Evolutionary conservation across 2,888 invertebrate genomes (phyloP).

Genomic region (Glaucopsyche alexis): DNA sequence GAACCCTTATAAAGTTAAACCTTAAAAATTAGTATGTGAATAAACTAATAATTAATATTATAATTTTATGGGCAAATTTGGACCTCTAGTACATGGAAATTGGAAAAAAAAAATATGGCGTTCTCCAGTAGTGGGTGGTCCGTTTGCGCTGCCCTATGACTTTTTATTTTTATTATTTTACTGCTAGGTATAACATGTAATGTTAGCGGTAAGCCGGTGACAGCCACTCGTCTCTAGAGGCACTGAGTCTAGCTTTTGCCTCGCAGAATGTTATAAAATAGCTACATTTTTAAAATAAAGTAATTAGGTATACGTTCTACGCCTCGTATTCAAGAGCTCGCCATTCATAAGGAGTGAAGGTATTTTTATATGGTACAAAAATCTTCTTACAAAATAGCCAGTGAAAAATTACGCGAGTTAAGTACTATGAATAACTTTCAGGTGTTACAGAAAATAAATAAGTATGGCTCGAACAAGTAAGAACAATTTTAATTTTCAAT

Average conservation of each 20-base stretch:
- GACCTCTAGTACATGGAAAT: too few species aligned
- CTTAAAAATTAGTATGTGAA: too few species aligned
- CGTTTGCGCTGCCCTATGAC: background rate
- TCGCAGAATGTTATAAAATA: background rate
- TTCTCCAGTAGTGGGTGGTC: background rate
- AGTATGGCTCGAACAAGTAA: background rate
- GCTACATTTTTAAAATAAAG: background rate
- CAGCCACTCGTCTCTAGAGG: slow-evolving; percentile 8
- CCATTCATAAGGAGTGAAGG: background rate
- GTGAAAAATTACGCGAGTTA: background rate
- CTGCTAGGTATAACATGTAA: background rate
- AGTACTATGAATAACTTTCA: background rate
- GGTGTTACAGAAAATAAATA: background rate
- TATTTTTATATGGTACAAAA: background rate
- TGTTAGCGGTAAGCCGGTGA: slow-evolving; percentile 5
- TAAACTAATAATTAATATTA: too few species aligned
- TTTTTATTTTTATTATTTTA: background rate
- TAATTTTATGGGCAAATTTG: too few species aligned
- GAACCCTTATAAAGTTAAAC: too few species aligned
- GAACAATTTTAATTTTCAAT: background rate
- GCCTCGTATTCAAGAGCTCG: background rate
- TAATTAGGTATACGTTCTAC: slow-evolving; percentile 7
- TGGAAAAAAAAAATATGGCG: too few species aligned
- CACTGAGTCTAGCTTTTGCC: background rate
- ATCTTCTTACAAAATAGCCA: background rate